Evolutionary conservation across 2,797 vertebrate species (phyloP).

Genomic region (Jordanella pulchra): DNA sequence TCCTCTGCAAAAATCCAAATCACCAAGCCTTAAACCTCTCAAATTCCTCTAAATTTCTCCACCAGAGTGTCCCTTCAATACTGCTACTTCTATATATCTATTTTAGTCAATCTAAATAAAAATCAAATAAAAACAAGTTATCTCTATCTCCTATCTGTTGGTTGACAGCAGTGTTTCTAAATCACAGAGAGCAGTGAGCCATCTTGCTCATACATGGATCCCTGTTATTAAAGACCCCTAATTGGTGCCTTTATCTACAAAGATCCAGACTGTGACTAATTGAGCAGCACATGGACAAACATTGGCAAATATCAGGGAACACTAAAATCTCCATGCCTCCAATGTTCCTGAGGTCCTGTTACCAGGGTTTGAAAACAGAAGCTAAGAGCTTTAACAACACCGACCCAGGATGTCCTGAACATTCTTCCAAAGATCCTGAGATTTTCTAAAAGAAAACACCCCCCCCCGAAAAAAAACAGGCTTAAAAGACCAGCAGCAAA

Average conservation of each 20-base stretch:
- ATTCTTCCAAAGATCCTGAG: not conserved
- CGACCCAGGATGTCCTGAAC: not conserved
- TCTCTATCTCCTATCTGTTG: too few relatives aligned
- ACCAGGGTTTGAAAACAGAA: not conserved
- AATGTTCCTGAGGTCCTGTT: not conserved
- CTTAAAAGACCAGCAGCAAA: not conserved
- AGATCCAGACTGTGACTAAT: not conserved
- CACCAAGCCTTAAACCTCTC: not conserved
- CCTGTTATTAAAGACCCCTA: too few relatives aligned
- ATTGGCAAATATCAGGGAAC: not conserved
- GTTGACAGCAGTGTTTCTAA: too few relatives aligned
- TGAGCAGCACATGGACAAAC: not conserved
- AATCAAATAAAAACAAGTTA: too few relatives aligned
- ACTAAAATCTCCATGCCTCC: not conserved
- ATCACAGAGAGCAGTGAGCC: not conserved
- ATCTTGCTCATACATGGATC: not conserved
- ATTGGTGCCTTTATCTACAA: too few relatives aligned
- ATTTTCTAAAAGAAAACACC: slow-evolving; percentile 8
- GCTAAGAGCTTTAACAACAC: not conserved
- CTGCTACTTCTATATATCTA: not conserved
- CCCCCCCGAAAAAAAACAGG: too few relatives aligned
- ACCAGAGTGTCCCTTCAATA: not conserved
- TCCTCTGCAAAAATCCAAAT: not conserved
- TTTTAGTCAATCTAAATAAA: not conserved
- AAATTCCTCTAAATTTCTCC: not conserved